Evolutionary conservation across 2,888 invertebrate genomes (phyloP).

Genomic region (Hyles lineata): DNA sequence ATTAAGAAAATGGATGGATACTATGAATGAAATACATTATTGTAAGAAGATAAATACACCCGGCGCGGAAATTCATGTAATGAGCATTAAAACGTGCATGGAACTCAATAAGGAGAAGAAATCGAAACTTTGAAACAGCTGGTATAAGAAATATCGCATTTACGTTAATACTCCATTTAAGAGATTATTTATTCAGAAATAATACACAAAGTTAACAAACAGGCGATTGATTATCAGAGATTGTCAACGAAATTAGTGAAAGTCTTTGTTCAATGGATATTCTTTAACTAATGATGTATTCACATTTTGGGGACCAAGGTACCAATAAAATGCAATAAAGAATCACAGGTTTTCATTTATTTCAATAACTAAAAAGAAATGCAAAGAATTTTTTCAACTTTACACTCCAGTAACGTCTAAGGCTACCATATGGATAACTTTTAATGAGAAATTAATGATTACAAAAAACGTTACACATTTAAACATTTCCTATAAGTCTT

Average conservation of each 20-base stretch:
- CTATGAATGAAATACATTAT: conserved; percentile 64
- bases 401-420: conserved; percentile 81
- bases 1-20: conserved; percentile 61
- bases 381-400: conserved; percentile 78
- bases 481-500: conserved; percentile 84
- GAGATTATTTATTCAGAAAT: background rate
- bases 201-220: background rate
- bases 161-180: conserved; percentile 33
- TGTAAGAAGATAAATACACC: conserved; percentile 64
- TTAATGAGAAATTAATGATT: conserved; percentile 78
- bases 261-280: too few species aligned
- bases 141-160: conserved; percentile 39
- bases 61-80: conserved; percentile 59
- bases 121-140: conserved; percentile 52
- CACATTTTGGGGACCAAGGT: background rate
- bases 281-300: background rate
- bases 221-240: too few species aligned
- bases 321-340: conserved; percentile 47
- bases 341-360: conserved; percentile 83
- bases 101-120: conserved; percentile 52
- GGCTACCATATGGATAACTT: conserved; percentile 79
- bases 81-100: conserved; percentile 62
- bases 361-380: conserved; percentile 83
- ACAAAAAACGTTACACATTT: conserved; percentile 83
- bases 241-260: too few species aligned